A percentile compares a stretch with the other conserved stretches of the same genome.
phyloP scores from a whole-genome alignment of 2,797 vertebrate genomes.

The Hydrolagus colliei region DNA sequence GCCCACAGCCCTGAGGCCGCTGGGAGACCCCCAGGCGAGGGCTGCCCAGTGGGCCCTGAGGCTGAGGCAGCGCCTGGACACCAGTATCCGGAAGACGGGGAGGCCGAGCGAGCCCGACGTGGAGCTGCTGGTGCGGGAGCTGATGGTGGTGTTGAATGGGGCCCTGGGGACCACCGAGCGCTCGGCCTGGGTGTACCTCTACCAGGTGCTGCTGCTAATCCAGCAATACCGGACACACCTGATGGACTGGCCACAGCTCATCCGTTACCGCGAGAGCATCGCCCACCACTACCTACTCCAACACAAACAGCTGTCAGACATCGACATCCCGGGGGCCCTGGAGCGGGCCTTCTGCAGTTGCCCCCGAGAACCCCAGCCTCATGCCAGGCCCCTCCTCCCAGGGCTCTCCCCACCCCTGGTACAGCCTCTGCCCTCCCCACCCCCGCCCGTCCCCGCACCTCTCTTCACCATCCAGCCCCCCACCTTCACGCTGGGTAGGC shows the following conservation, averaged over 20 bases:
- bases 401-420: background rate
- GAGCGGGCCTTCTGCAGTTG: conserved; percentile 42
- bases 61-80: background rate
- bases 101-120: background rate
- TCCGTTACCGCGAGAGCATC: conserved; percentile 45
- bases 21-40: background rate
- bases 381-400: background rate
- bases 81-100: background rate
- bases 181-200: conserved; percentile 43
- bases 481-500: conserved; percentile 9
- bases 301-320: conserved; percentile 36
- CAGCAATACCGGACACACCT: conserved; percentile 40
- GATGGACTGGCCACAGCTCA: conserved; percentile 36
- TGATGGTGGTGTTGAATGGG: conserved; percentile 37
- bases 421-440: background rate
- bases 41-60: background rate
- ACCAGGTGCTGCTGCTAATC: conserved; percentile 44
- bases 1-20: too few species aligned
- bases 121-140: conserved; percentile 40
- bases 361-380: background rate
- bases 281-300: conserved; percentile 39
- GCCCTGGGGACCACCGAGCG: conserved; percentile 37
- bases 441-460: background rate
- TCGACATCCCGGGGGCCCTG: conserved; percentile 45
- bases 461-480: conserved; percentile 16